phyloP scores from a whole-genome alignment of 2,113 vertebrate species.

The Misgurnus anguillicaudatus region DNA sequence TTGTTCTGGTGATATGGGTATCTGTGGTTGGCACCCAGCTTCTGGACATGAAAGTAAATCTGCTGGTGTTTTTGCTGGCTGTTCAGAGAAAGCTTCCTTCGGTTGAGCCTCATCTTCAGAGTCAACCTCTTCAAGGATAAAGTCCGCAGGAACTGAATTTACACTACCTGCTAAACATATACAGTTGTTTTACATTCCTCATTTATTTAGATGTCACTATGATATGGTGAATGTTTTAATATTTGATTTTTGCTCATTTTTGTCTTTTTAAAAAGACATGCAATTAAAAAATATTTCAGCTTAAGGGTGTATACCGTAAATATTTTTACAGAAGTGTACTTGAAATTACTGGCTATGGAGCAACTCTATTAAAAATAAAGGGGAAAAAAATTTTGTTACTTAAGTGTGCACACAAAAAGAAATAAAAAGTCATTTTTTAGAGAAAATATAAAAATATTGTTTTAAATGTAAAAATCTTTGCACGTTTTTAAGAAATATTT shows the following conservation, averaged over 20 bases:
- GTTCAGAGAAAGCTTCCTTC: slow-evolving; percentile 10
- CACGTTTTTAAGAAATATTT: too few species aligned
- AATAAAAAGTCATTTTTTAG: not conserved
- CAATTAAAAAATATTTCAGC: too few species aligned
- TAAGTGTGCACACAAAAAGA: not conserved
- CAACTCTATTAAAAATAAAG: not conserved
- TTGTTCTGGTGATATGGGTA: slow-evolving; percentile 6
- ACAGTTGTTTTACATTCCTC: not conserved
- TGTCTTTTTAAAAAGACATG: too few species aligned
- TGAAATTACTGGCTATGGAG: too few species aligned
- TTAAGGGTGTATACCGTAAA: too few species aligned
- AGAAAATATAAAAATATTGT: too few species aligned
- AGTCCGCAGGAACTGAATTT: slow-evolving; percentile 59
- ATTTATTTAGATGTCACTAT: not conserved
- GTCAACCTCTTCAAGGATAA: slow-evolving; percentile 70
- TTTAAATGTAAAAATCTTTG: too few species aligned
- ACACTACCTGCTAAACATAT: slow-evolving; percentile 56
- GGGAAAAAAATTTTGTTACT: not conserved
- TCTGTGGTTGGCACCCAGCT: not conserved
- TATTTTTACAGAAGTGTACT: too few species aligned
- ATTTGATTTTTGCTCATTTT: too few species aligned
- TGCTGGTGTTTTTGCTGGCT: not conserved
- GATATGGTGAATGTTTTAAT: not conserved
- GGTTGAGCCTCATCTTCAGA: slow-evolving; percentile 63
- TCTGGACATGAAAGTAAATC: not conserved